Evolutionary conservation across 30 jellyfish, hydroid and myxozoan species (phyloP), one percentile per base, ranked within the genome.

Genomic region (Pseudorhiza aurosa): DNA sequence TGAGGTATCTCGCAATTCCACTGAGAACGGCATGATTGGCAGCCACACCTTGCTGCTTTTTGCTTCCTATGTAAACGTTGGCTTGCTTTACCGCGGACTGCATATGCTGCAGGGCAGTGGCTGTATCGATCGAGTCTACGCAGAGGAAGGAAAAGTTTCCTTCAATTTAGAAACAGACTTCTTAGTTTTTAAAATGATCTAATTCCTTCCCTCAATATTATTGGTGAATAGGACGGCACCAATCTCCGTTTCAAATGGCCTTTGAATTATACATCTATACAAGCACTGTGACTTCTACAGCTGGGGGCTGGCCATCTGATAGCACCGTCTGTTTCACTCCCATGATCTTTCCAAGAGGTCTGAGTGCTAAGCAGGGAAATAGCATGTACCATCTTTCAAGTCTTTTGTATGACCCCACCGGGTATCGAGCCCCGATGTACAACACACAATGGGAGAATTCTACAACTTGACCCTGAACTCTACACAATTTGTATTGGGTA

Each of bases 61-160:
- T 65, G 27, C 49, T 45, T 22, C 88, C 97, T 56, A 94, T 83
- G 78, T 94, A 94, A 44, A 88, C 71, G 84, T 94, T 87, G 11
- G 97, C 65, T 17, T 49, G 88, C 32, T 87, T 87, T 25, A 87
- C 95, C 7, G 87, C 56, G 19, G 96, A 90, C 82, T 94, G 97
- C 97, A 94, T 94, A 33, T 72, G 97, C 19, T 94, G 97, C 49
- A 94, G 10, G 1, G 96, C 97, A 57, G 83, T 25, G 25, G 92
- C 91, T 31, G 99, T 94, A 51, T 94, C 97, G 55, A 94, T 94
- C 18, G 97, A 87, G 57, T 94, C 99, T 94, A 46, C 5, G 50
- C 7, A 39, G 50, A 39, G 50, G 50, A 39, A 39, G 50, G 50
- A 39, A 12, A 39, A 39, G n/a, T n/a, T n/a, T n/a, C n/a, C n/a